A percentile compares a stretch with the other conserved stretches of the same genome.
phyloP scores from a whole-genome alignment of 2,113 vertebrate species.

The Heterocephalus glaber region DNA sequence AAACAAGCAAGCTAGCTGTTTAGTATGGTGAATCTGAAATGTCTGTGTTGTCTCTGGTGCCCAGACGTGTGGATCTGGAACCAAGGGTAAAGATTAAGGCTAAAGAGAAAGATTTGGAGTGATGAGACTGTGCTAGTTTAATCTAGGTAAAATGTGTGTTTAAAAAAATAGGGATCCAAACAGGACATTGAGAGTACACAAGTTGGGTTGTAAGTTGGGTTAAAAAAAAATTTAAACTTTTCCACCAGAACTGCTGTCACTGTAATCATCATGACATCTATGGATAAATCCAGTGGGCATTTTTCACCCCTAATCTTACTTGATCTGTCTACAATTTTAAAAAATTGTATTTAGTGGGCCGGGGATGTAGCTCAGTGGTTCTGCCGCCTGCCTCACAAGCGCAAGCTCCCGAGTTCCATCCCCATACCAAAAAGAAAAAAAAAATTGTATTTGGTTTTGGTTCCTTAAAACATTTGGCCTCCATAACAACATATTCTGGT shows the following conservation, averaged over 20 bases:
- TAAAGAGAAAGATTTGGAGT: background rate
- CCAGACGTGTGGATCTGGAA: background rate
- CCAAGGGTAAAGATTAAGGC: background rate
- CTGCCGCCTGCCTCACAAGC: no score
- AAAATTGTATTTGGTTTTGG: background rate
- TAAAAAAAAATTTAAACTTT: background rate
- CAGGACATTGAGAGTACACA: background rate
- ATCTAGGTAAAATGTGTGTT: background rate
- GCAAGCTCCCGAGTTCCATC: no score
- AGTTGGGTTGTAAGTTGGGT: background rate
- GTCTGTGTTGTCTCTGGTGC: background rate
- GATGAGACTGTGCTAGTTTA: background rate
- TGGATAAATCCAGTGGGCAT: background rate
- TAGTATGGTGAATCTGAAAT: background rate
- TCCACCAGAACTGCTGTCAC: background rate
- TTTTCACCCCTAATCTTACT: background rate
- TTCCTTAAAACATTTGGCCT: background rate
- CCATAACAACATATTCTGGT: background rate
- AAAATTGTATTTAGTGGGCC: no score
- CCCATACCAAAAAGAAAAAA: no score
- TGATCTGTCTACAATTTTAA: background rate
- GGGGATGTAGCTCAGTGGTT: no score
- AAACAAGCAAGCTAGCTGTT: no score
- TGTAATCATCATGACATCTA: background rate
- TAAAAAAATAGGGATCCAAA: background rate